These are phyloP conservation scores for Anticlea derivata DNA, from an alignment of 2,888 invertebrate species.

Conservation along the genomic window DNA sequence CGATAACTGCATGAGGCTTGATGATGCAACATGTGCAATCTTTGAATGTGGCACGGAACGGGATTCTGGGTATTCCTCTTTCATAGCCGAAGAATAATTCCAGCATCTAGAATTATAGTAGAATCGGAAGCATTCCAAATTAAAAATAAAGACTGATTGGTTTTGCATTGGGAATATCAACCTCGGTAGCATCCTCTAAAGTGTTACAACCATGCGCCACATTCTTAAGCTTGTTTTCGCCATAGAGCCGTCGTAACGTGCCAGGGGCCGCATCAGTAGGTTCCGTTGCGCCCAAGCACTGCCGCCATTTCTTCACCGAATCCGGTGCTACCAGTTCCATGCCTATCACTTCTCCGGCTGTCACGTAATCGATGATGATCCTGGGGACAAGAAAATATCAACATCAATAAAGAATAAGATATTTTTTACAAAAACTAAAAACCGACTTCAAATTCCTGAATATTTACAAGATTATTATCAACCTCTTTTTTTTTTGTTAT, in stretches of 20 bases:
- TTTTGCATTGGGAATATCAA: constrained; percentile 34
- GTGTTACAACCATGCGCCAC: constrained; percentile 89
- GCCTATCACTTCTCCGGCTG: constrained; percentile 88
- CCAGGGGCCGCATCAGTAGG: constrained; percentile 84
- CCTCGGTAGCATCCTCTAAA: constrained; percentile 78
- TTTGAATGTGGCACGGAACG: constrained; percentile 82
- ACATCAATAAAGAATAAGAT: neutral
- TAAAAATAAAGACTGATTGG: too few species aligned
- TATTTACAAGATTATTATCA: too few species aligned
- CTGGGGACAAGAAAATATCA: constrained; percentile 52
- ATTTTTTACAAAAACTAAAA: too few species aligned
- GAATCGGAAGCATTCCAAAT: too few species aligned
- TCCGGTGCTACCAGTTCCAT: constrained; percentile 89
- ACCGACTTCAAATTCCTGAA: too few species aligned
- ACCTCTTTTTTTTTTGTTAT: too few species aligned
- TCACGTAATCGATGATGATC: constrained; percentile 86
- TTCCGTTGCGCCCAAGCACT: constrained; percentile 86
- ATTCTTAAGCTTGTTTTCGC: constrained; percentile 86
- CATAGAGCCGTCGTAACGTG: constrained; percentile 86
- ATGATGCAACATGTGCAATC: constrained; percentile 92
- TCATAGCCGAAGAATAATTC: constrained; percentile 67
- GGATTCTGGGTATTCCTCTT: constrained; percentile 56
- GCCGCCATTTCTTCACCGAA: constrained; percentile 86
- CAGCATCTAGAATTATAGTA: constrained; percentile 55
- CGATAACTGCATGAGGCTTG: constrained; percentile 94